Evolutionary conservation across 1,140 invertebrate genomes (phyloP).

Genomic region (Eriocheir sinensis): DNA sequence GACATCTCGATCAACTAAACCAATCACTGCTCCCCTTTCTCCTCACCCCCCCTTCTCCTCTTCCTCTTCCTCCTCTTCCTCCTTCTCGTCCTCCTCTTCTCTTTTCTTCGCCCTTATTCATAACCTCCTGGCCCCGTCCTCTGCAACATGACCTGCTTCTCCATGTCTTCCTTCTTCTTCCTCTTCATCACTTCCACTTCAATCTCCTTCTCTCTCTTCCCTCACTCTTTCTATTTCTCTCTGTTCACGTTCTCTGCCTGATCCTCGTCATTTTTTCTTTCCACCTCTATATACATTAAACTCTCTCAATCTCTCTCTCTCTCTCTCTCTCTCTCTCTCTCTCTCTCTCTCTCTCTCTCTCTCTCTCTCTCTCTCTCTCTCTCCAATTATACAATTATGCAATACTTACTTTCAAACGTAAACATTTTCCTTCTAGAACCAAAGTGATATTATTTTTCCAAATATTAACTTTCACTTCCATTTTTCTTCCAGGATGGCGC

Average conservation of each 20-base stretch:
- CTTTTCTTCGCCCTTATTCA: not conserved
- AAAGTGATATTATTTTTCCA: no score
- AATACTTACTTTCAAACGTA: no score
- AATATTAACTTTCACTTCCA: no score
- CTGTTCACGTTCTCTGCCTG: not conserved
- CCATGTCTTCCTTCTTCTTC: no score
- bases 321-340: constrained; percentile 36
- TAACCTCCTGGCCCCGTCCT: not conserved
- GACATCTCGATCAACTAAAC: constrained; percentile 1
- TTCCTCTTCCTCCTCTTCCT: not conserved
- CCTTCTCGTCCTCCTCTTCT: not conserved
- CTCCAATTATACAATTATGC: no score
- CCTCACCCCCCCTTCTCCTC: not conserved
- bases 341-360: constrained; percentile 22
- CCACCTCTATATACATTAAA: not conserved
- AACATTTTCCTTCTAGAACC: no score
- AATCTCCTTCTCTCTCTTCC: not conserved
- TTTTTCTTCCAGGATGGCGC: no score
- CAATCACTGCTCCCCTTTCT: not conserved
- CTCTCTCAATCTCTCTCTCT: not conserved
- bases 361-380: constrained; percentile 22
- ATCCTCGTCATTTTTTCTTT: not conserved
- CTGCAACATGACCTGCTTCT: not conserved
- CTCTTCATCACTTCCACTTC: not conserved
- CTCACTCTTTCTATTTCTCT: no score